Percentiles rank a stretch among this genome's conserved stretches.
Conservation (phyloP, 1,140 invertebrate species). For the Oncopodura yosiiana region DNA sequence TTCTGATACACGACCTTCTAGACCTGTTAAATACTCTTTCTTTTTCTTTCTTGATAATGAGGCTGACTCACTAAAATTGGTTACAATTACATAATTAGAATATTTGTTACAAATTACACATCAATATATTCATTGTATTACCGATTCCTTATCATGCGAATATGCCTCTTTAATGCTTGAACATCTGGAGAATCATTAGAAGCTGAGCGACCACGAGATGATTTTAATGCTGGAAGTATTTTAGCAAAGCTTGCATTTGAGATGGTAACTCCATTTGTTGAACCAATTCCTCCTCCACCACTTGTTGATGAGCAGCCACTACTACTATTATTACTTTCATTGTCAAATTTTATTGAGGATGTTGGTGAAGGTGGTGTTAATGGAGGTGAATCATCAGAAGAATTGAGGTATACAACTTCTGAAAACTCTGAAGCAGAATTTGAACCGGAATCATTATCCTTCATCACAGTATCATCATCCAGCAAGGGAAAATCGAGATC, state of each 20-base stretch:
- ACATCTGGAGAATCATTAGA: constrained; percentile 32
- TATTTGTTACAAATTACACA: too few relatives aligned
- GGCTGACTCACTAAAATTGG: constrained; percentile 78
- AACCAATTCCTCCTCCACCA: constrained; percentile 1
- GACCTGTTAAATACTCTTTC: constrained; percentile 72
- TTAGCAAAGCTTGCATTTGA: constrained; percentile 16
- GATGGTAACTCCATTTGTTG: background rate
- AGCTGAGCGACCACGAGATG: constrained; percentile 23
- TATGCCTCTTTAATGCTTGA: constrained; percentile 33
- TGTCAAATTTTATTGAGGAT: too few relatives aligned
- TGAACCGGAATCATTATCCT: constrained; percentile 14
- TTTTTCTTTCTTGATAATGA: constrained; percentile 83
- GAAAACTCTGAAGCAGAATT: background rate
- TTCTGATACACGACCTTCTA: constrained; percentile 61
- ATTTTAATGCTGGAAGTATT: constrained; percentile 28
- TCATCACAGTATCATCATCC: constrained; percentile 2
- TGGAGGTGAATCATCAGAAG: constrained; percentile 22
- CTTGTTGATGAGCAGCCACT: constrained; percentile 1
- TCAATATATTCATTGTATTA: too few relatives aligned
- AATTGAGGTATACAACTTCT: background rate
- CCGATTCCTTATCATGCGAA: constrained; percentile 34
- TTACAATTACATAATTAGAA: too few relatives aligned
- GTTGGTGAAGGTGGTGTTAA: constrained; percentile 26
- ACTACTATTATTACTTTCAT: constrained; percentile 3
- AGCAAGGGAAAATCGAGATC: background rate